Conservation (phyloP, 2,797 vertebrate genomes). For the Syncerus caffer region DNA sequence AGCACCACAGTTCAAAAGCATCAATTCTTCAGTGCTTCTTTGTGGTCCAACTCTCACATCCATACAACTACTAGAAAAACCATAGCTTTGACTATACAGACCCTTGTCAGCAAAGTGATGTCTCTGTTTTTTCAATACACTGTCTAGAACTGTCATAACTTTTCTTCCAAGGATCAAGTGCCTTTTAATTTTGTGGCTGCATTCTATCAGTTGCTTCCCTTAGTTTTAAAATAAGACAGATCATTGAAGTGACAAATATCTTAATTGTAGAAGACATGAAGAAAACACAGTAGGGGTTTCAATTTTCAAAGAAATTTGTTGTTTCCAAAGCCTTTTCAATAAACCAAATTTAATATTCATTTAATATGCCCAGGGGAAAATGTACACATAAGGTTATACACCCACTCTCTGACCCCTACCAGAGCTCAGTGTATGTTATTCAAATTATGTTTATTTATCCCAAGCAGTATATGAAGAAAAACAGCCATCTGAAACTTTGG, state of each 20-base stretch:
- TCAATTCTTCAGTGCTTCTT: neutral
- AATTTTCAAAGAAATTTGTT: conserved; percentile 72
- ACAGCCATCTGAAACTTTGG: neutral
- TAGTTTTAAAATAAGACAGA: conserved; percentile 65
- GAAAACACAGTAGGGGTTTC: conserved; percentile 73
- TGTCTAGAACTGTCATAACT: neutral
- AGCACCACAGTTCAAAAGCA: neutral
- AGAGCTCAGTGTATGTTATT: neutral
- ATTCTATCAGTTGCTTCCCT: conserved; percentile 42
- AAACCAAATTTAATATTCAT: neutral
- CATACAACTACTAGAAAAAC: neutral
- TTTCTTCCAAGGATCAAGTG: neutral
- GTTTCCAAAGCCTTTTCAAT: conserved; percentile 6
- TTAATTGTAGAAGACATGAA: conserved; percentile 72
- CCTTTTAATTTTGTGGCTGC: neutral
- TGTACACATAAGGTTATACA: neutral
- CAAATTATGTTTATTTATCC: neutral
- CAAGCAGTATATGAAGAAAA: neutral
- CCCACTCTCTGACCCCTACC: neutral
- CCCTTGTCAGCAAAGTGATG: neutral
- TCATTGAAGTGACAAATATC: conserved; percentile 65
- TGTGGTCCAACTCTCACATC: neutral
- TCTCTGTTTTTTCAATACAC: neutral
- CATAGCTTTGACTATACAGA: neutral
- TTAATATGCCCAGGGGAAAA: neutral